A percentile compares a stretch with the other conserved stretches of the same genome.
Evolutionary conservation across 37 sponge, comb jelly and placozoan genomes (phyloP).

Genomic region (Beroe ovata): DNA sequence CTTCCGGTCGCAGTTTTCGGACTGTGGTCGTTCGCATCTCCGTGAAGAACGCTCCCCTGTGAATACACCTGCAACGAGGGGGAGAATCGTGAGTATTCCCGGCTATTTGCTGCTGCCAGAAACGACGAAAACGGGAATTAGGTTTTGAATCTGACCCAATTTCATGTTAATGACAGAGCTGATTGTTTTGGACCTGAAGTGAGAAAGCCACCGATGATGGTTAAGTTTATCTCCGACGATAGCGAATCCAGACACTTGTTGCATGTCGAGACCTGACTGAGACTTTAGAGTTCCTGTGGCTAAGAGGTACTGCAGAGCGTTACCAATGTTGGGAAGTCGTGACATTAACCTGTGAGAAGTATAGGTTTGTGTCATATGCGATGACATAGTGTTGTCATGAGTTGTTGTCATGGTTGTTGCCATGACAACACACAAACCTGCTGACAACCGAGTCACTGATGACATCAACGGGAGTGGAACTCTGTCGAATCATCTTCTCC

Average conservation of each 20-base stretch:
- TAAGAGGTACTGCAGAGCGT: constrained; percentile 81
- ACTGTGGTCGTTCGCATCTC: constrained; percentile 93
- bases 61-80: constrained; percentile 72
- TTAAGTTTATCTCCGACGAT: constrained; percentile 96
- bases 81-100: not conserved
- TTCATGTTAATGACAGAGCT: no score
- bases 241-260: constrained; percentile 86
- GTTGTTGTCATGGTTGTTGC: no score
- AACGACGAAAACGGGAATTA: not conserved
- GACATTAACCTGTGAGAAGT: not conserved
- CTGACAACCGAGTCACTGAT: not conserved
- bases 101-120: not conserved
- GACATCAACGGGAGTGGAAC: constrained; percentile 24
- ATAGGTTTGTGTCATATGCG: no score
- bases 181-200: constrained; percentile 80
- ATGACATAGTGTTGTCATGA: no score
- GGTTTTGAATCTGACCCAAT: not conserved
- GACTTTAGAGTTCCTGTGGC: constrained; percentile 87
- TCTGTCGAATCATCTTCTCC: constrained; percentile 9
- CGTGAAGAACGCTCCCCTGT: constrained; percentile 94
- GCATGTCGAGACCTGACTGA: constrained; percentile 79
- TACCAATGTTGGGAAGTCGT: constrained; percentile 73
- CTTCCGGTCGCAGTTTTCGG: constrained; percentile 92
- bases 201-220: constrained; percentile 91
- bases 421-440: constrained; percentile 11